A percentile compares a stretch with the other conserved stretches of the same genome.
phyloP scores from a whole-genome alignment of 2,113 vertebrate genomes.

The Thermophis baileyi region DNA sequence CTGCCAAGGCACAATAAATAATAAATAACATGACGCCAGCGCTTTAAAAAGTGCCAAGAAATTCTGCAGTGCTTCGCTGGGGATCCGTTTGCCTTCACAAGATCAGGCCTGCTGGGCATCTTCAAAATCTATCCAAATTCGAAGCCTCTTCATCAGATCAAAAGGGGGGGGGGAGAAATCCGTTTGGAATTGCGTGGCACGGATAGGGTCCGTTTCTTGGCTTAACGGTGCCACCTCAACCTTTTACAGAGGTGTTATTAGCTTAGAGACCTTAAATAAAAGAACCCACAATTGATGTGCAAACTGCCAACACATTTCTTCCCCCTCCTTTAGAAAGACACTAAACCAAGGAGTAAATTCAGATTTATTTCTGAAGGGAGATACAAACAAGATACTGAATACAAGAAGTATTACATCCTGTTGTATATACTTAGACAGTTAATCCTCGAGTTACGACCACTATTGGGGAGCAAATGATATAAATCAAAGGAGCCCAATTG shows the following conservation, averaged over 20 bases:
- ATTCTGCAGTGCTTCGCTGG: conserved; percentile 15
- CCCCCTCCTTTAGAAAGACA: background rate
- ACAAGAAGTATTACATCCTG: too few relatives aligned
- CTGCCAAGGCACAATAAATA: conserved; percentile 36
- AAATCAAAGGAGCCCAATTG: too few relatives aligned
- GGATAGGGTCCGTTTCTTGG: background rate
- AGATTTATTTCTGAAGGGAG: too few relatives aligned
- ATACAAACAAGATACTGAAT: too few relatives aligned
- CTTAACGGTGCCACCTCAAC: background rate
- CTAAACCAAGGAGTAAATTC: too few relatives aligned
- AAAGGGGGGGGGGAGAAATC: background rate
- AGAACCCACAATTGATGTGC: too few relatives aligned
- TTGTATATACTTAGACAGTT: too few relatives aligned
- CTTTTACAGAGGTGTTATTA: background rate
- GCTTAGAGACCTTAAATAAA: background rate
- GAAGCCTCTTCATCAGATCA: background rate
- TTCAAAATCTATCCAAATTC: background rate
- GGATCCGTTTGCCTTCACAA: background rate
- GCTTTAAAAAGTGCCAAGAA: conserved; percentile 27
- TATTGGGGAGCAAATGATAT: too few relatives aligned
- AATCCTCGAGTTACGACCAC: too few relatives aligned
- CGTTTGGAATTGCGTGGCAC: background rate
- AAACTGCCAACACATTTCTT: too few relatives aligned
- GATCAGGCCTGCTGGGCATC: background rate
- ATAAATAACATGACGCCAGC: conserved; percentile 26